Evolutionary conservation across 2,888 invertebrate species (phyloP), one percentile per base, ranked within the genome.

Genomic region (Cremastinae sp.): DNA sequence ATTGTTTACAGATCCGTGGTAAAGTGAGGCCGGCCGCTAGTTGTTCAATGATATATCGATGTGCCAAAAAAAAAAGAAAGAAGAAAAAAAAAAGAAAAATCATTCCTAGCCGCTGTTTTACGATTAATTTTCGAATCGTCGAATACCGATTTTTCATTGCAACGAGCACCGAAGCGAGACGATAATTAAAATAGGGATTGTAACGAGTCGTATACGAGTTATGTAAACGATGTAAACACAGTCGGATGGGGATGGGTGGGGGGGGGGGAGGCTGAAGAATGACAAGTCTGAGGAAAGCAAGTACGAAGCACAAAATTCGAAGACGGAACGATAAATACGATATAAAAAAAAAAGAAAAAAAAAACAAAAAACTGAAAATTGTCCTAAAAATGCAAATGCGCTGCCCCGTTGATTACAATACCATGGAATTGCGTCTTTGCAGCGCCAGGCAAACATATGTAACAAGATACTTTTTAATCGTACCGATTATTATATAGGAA

Each of bases 341-440:
- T 5, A 38, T 56, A 77, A 79, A 79, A 65, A 82, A 83, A 85
- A 81, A 84, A 78, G n/a, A n/a, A n/a, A n/a, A n/a, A n/a, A n/a
- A n/a, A n/a, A n/a, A n/a, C n/a, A n/a, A n/a, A n/a, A n/a, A n/a
- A n/a, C n/a, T n/a, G n/a, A 79, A 81, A 78, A 82, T 84, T 83
- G 84, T 82, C 79, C 85, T 86, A 83, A 86, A 86, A 86, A 86
- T 86, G 82, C 85, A 86, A 85, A 83, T 85, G 84, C 82, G 86
- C 82, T 85, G 84, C 83, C 83, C 83, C 83, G 80, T 64, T 82
- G 28, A 28, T 5, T 28, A 28, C 28, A 28, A 28, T 3, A 83
- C 81, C 76, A 79, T 79, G 54, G n/a, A n/a, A 72, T 74, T 28
- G 5, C 28, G 76, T 72, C 71, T 71, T 69, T 75, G 79, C 74